Evolutionary conservation across 2,888 invertebrate species (phyloP).

Genomic region (Syritta pipiens): DNA sequence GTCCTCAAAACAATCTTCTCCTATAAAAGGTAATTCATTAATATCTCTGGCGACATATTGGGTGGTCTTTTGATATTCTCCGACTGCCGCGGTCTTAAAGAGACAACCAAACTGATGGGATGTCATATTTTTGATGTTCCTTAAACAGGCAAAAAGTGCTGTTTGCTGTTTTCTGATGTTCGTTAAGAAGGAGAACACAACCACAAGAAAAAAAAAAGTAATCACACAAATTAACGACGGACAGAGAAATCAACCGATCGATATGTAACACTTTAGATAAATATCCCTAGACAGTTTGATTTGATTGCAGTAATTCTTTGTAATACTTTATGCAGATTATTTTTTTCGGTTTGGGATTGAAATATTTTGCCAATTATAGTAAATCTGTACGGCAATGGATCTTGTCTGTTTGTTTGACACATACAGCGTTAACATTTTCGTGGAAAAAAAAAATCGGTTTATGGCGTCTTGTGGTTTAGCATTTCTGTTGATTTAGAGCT

Average conservation of each 20-base stretch:
- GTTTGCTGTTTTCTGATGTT: too few species aligned
- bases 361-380: constrained; percentile 3
- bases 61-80: constrained; percentile 39
- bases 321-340: constrained; percentile 5
- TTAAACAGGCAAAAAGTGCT: not conserved
- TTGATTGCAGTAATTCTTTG: constrained; percentile 1
- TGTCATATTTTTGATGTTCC: constrained; percentile 29
- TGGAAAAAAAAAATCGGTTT: not conserved
- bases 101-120: constrained; percentile 1
- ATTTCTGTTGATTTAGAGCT: constrained; percentile 16
- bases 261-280: not conserved
- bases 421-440: not conserved
- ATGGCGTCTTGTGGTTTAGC: constrained; percentile 3
- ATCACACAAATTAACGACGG: not conserved
- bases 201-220: not conserved
- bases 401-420: not conserved
- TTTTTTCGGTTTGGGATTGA: constrained; percentile 2
- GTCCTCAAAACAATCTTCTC: not conserved
- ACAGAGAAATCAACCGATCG: not conserved
- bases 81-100: not conserved
- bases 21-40: constrained; percentile 28
- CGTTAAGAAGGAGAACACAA: too few species aligned
- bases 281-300: not conserved
- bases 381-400: not conserved
- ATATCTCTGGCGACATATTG: constrained; percentile 11